Conservation (phyloP, 2,113 vertebrate genomes). For the Merops nubicus region DNA sequence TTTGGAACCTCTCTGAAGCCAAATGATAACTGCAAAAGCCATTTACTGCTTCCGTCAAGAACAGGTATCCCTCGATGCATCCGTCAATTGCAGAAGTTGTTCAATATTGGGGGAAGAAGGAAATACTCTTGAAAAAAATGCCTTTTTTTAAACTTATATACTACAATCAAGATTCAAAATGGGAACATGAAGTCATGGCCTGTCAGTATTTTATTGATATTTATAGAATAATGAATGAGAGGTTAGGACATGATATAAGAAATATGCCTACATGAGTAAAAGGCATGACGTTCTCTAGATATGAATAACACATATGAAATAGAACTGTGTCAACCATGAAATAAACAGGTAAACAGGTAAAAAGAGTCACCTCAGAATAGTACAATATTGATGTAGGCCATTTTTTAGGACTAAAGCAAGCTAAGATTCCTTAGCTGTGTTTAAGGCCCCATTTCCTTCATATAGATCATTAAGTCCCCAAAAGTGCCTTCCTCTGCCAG, state of each 20-base stretch:
- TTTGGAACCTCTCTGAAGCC: neutral
- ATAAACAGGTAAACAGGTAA: neutral
- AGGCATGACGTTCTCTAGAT: neutral
- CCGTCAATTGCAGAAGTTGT: neutral
- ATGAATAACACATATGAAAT: neutral
- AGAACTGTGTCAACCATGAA: neutral
- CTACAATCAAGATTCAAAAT: neutral
- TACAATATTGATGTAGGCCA: neutral
- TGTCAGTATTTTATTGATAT: neutral
- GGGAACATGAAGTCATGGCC: neutral
- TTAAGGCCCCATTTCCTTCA: neutral
- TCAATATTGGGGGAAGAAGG: neutral
- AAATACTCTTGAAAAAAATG: neutral
- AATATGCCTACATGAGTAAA: neutral
- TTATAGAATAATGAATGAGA: neutral
- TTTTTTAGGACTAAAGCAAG: neutral
- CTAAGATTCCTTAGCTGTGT: neutral
- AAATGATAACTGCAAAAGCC: neutral
- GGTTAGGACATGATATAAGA: neutral
- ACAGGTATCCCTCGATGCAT: neutral
- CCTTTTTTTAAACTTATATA: neutral
- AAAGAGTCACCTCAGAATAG: neutral
- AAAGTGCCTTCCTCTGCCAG: neutral
- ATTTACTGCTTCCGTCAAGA: neutral
- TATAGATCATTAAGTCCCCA: neutral